These are phyloP conservation scores for Mycteria americana DNA, from an alignment of 2,797 vertebrate genomes.

Conservation along the genomic window DNA sequence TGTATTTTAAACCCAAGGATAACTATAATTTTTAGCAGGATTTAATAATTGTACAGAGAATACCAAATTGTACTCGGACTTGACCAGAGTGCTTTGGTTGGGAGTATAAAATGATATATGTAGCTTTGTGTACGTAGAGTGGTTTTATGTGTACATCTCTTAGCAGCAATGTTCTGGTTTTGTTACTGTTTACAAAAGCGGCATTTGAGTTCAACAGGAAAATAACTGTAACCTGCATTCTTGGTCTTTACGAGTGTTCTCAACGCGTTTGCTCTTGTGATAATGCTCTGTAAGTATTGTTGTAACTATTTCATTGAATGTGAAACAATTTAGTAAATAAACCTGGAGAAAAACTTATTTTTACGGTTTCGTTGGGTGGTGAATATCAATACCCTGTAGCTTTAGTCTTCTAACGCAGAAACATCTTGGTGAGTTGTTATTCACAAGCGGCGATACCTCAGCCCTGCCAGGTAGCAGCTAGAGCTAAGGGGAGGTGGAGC, in stretches of 20 bases:
- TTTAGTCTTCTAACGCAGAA: rapidly evolving
- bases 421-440: not conserved
- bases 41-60: conserved; percentile 49
- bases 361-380: not conserved
- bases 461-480: rapidly evolving
- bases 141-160: conserved; percentile 28
- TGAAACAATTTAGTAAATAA: conserved; percentile 72
- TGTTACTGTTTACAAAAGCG: conserved; percentile 54
- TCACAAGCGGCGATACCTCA: rapidly evolving
- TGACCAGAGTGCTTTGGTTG: conserved; percentile 41
- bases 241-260: not conserved
- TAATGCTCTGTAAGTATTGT: conserved; percentile 38
- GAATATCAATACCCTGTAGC: rapidly evolving
- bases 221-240: not conserved
- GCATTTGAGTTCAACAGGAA: conserved; percentile 20
- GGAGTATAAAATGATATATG: not conserved
- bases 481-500: not conserved
- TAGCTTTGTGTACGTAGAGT: conserved; percentile 25
- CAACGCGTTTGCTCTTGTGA: conserved; percentile 32
- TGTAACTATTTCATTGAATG: conserved; percentile 59
- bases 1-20: conserved; percentile 59
- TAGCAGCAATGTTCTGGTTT: conserved; percentile 41
- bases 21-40: conserved; percentile 51
- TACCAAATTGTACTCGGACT: conserved; percentile 22
- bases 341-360: conserved; percentile 16